Evolutionary conservation across 2,113 vertebrate species (phyloP), one percentile per base, ranked within the genome.

Genomic region (Sinocyclocheilus anshuiensis): DNA sequence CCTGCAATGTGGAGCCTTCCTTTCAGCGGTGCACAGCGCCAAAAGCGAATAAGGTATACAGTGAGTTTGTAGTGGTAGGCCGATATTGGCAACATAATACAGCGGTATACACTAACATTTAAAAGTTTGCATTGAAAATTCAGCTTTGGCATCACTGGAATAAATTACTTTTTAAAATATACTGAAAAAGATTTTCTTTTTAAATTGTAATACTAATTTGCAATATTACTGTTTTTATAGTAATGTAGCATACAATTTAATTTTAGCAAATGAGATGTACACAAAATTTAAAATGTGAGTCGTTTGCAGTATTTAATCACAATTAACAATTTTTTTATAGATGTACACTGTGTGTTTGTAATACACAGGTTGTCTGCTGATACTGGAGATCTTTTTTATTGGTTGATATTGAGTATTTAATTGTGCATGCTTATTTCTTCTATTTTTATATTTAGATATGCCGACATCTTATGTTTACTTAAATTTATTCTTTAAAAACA

Each of bases 1-100:
- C 57, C 72, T 5, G 76, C 45, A 55, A 42, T 57, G 20, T 53
- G 22, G 57, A 84, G 80, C 74, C 36, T 86, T 86, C 50, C 77
- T 48, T 33, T 65, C 59, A 81, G 20, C n/a, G 12, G n/a, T 76
- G 79, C 53, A 63, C 13, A 39, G 24, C 0, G 22, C 20, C 29
- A 55, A 18, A 55, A 15, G 39, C 26, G 22, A 72, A 11, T 20
- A 59, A 22, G 2, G 20, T 67, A 74, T 76, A 69, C 29, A 65
- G 5, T 59, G 5, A 45, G 79, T 45, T 29, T 6, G 3, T 77
- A 77, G 76, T 77, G 76, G 72, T 76, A 76, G 72, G 45, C 39
- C n/a, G 6, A 26, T 26, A 26, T 26, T 50, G 42, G 42, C 1
- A 16, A 24, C 9, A 45, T 6, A 12, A 45, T 75, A 45, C 5